Conservation (phyloP, 2,888 invertebrate species). For the Sphaerophoria taeniata region DNA sequence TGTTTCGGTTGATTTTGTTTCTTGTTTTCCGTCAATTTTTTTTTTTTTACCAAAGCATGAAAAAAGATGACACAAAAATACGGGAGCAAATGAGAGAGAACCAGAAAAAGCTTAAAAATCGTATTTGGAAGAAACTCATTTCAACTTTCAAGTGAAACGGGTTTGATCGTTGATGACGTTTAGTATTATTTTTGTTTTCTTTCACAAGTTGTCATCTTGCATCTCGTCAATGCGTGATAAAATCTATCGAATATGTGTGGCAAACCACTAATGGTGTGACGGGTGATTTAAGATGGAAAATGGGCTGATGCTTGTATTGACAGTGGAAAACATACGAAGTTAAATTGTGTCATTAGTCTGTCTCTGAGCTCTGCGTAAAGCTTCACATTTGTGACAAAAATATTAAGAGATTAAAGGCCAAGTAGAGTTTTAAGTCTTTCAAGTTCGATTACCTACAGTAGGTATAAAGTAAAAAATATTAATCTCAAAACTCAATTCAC, state of each 20-base stretch:
- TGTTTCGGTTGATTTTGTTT: slow-evolving; percentile 16
- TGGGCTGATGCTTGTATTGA: background rate
- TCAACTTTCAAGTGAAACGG: slow-evolving; percentile 19
- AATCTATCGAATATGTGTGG: slow-evolving; percentile 44
- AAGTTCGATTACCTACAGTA: too few species aligned
- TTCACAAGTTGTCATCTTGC: slow-evolving; percentile 10
- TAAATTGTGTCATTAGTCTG: slow-evolving; percentile 28
- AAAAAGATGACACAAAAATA: slow-evolving; percentile 6
- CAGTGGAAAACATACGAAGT: slow-evolving; percentile 13
- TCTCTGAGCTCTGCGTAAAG: too few species aligned
- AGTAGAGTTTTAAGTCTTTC: too few species aligned
- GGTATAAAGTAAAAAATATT: background rate
- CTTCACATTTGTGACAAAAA: too few species aligned
- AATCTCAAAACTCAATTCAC: background rate
- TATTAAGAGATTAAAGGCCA: too few species aligned
- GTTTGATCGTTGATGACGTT: background rate
- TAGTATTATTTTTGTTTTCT: background rate
- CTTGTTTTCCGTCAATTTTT: slow-evolving; percentile 5
- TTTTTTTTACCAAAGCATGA: background rate
- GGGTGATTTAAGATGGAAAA: background rate
- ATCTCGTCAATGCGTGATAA: slow-evolving; percentile 29
- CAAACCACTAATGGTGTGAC: slow-evolving; percentile 3
- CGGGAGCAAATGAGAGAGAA: background rate
- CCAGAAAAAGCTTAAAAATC: slow-evolving; percentile 1
- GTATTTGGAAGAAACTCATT: slow-evolving; percentile 15